A percentile compares a stretch with the other conserved stretches of the same genome.
Conservation (phyloP, 1,140 invertebrate genomes). For the Bombus superbus region DNA sequence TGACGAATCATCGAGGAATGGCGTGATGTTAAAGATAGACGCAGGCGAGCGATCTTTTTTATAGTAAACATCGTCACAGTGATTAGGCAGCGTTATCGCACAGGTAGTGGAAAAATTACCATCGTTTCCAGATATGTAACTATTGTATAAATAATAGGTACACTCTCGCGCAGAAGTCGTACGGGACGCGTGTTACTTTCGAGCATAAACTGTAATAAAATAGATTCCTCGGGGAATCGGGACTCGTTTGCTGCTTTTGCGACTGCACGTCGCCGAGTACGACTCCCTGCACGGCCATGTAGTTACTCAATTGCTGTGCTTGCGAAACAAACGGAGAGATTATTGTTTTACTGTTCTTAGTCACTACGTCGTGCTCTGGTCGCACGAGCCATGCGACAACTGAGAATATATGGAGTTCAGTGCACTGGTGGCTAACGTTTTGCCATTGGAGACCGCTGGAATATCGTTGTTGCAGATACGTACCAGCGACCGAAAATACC, state of each 20-base stretch:
- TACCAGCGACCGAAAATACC: no score
- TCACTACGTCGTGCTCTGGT: background rate
- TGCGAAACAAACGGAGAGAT: conserved; percentile 38
- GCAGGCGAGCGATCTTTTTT: no score
- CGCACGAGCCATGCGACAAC: background rate
- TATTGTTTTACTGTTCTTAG: conserved; percentile 56
- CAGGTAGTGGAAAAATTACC: no score
- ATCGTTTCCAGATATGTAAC: no score
- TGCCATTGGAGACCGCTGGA: background rate
- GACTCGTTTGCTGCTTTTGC: background rate
- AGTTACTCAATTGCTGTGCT: conserved; percentile 45
- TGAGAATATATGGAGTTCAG: background rate
- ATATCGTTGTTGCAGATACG: background rate
- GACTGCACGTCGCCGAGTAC: background rate
- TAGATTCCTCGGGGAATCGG: background rate
- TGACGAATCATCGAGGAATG: no score
- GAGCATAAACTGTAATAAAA: no score
- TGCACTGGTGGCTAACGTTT: background rate
- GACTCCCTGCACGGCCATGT: background rate
- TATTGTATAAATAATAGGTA: no score
- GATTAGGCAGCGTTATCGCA: no score
- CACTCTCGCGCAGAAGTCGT: no score
- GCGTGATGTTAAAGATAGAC: no score
- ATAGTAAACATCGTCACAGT: no score
- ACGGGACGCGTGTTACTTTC: no score